These are phyloP conservation scores for Alsophila aescularia DNA, from an alignment of 2,888 invertebrate species.

Conservation along the genomic window DNA sequence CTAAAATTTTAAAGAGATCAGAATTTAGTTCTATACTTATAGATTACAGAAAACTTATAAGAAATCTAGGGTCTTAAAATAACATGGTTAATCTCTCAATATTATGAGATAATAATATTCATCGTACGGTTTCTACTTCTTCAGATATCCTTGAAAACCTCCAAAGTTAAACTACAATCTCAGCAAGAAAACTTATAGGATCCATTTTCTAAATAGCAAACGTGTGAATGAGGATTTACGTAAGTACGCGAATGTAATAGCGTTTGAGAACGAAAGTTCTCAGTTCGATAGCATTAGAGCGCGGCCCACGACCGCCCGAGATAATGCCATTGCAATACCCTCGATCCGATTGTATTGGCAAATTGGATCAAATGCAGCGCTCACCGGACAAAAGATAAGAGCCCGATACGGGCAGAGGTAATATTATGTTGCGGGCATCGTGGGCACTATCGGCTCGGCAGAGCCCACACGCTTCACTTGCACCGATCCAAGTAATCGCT, in stretches of 20 bases:
- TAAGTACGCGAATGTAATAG: slow-evolving; percentile 45
- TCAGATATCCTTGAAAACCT: too few relatives aligned
- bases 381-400: slow-evolving; percentile 82
- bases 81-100: too few relatives aligned
- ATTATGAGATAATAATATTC: not conserved
- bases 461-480: slow-evolving; percentile 46
- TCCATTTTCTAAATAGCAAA: slow-evolving; percentile 36
- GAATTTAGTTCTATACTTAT: too few relatives aligned
- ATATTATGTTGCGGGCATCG: slow-evolving; percentile 73
- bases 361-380: slow-evolving; percentile 85
- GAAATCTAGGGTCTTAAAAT: too few relatives aligned
- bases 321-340: slow-evolving; percentile 83
- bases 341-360: slow-evolving; percentile 83
- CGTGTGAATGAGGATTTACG: slow-evolving; percentile 34
- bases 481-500: slow-evolving; percentile 60
- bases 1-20: too few relatives aligned
- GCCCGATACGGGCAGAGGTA: slow-evolving; percentile 65
- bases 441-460: slow-evolving; percentile 47
- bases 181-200: slow-evolving; percentile 10
- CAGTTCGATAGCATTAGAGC: slow-evolving; percentile 73
- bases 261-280: slow-evolving; percentile 62
- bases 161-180: slow-evolving; percentile 9
- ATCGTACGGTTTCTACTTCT: too few relatives aligned
- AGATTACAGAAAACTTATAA: too few relatives aligned
- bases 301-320: slow-evolving; percentile 63